Percentiles rank a stretch among this genome's conserved stretches.
These are phyloP conservation scores for Knipowitschia caucasica DNA, from an alignment of 2,797 vertebrate species.

Conservation along the genomic window DNA sequence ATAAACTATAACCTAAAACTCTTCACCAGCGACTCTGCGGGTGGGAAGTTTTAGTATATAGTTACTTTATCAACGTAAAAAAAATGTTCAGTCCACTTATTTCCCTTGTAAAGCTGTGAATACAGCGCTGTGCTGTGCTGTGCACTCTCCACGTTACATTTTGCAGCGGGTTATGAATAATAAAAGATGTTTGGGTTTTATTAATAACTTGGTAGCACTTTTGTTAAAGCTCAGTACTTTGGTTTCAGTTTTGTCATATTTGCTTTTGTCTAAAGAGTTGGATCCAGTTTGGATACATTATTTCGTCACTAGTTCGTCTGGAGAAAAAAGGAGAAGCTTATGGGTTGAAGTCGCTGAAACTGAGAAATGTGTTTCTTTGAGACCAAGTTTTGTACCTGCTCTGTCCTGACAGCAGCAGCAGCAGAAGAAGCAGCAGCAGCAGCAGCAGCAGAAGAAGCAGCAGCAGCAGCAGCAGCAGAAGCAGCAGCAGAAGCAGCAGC, in stretches of 20 bases:
- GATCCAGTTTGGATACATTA: background rate
- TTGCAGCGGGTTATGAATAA: conserved; percentile 10
- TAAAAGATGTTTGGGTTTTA: conserved; percentile 10
- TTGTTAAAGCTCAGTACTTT: conserved; percentile 6
- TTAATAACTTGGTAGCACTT: conserved; percentile 9
- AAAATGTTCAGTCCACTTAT: conserved; percentile 8
- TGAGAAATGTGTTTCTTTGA: too few relatives aligned
- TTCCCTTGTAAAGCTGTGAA: conserved; percentile 1
- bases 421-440: too few relatives aligned
- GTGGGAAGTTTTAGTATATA: too few relatives aligned
- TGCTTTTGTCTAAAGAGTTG: background rate
- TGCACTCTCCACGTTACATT: conserved; percentile 9
- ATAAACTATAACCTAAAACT: too few relatives aligned
- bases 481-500: too few relatives aligned
- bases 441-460: too few relatives aligned
- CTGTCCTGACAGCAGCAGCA: too few relatives aligned
- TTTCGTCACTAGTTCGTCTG: background rate
- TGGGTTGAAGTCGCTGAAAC: too few relatives aligned
- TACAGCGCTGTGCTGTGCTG: background rate
- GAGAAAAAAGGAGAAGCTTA: background rate
- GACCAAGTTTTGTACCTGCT: too few relatives aligned
- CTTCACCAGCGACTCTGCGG: too few relatives aligned
- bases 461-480: too few relatives aligned
- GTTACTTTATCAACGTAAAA: too few relatives aligned
- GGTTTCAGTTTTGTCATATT: conserved; percentile 1